Evolutionary conservation across 2,888 invertebrate species (phyloP).

Genomic region (Rhagonycha lutea): DNA sequence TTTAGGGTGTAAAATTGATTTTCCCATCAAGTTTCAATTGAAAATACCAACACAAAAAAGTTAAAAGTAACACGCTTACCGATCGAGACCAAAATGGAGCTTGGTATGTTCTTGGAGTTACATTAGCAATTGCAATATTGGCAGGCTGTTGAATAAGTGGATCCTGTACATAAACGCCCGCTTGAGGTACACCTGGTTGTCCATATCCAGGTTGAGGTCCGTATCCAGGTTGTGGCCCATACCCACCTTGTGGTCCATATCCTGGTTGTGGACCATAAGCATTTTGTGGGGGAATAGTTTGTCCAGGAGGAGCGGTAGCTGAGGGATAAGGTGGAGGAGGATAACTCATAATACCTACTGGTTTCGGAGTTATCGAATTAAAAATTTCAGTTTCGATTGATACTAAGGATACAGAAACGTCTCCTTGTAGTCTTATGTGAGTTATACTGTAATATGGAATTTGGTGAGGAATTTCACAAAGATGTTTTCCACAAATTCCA

Average conservation of each 20-base stretch:
- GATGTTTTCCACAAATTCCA: slow-evolving; percentile 52
- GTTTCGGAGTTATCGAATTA: not conserved
- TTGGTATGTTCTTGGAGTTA: slow-evolving; percentile 4
- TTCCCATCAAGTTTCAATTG: no score
- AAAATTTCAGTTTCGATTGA: slow-evolving; percentile 60
- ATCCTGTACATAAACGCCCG: not conserved
- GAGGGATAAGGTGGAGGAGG: not conserved
- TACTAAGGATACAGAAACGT: slow-evolving; percentile 69
- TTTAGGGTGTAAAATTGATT: no score
- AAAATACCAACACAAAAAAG: no score
- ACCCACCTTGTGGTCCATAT: not conserved
- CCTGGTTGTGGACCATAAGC: not conserved
- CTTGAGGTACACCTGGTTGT: not conserved
- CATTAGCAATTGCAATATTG: slow-evolving; percentile 5
- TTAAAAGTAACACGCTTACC: not conserved
- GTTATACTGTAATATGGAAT: slow-evolving; percentile 67
- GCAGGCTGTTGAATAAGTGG: not conserved
- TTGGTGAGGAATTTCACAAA: slow-evolving; percentile 76
- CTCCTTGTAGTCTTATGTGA: slow-evolving; percentile 76
- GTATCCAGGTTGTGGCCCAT: not conserved
- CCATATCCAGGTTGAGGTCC: not conserved
- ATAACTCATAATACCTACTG: not conserved
- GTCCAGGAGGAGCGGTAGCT: not conserved
- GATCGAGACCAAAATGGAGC: slow-evolving; percentile 1
- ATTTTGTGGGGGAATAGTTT: not conserved